Base-by-base conservation (phyloP, 2,797 vertebrate species). In the Pagetopsis macropterus region DNA sequence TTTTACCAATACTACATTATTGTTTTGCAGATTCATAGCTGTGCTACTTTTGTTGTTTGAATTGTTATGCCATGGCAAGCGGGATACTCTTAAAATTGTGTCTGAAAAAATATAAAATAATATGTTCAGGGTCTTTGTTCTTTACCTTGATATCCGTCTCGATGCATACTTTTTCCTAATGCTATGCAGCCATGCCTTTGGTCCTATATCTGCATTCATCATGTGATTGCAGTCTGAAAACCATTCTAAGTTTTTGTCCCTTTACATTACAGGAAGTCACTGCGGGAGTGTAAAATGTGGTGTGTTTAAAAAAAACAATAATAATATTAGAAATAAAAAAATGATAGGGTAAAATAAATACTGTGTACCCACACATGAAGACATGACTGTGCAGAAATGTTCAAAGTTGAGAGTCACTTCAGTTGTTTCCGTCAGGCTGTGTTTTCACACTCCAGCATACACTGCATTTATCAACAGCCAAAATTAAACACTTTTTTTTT, bases 401-500 rank as follows among this genome's bases (percentile, higher is more conserved):
- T 37, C 55, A 61, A 33, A 68, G 65, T 73, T 49, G 4, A 14
- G 4, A 14, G 61, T 70, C 41, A 43, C 58, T 54, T 65, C 54
- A 59, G 61, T 55, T 27, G 78, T 49, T 76, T 73, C 68, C 51
- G 16, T 46, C 50, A 5, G 31, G 60, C 40, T 54, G 57, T n/a
- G 66, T 45, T 84, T 7, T 65, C 68, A 62, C 74, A 83, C 87
- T 62, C 62, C 3, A 31, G 69, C 71, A 62, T 59, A 11, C 8
- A 37, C 59, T 60, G 69, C 75, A 63, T 86, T 84, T 74, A 86
- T 84, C 78, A 66, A 61, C 61, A 81, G 68, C 70, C 64, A 56
- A 80, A 88, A 88, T 85, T 82, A 85, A 84, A 78, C 56, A 48
- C 73, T 86, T 80, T 61, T 78, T 78, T 63, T 89, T 86, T 83